Base-by-base conservation (phyloP, 2,113 vertebrate genomes). In the Rhinopomastus cyanomelas region DNA sequence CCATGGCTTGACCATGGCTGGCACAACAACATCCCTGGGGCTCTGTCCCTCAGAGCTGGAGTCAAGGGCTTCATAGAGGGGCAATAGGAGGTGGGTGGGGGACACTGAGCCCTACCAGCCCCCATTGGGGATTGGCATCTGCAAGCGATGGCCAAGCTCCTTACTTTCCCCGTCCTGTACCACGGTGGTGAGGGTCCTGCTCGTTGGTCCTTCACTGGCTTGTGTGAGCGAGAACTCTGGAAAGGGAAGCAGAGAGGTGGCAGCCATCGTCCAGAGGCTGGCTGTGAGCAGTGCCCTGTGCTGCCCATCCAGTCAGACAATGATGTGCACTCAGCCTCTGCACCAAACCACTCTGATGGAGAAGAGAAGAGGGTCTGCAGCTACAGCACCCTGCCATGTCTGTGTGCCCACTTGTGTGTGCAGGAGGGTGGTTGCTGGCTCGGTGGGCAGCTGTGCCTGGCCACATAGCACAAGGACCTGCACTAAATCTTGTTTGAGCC, bases 81-180 rank as follows among this genome's bases (percentile, higher is more conserved):
- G 26, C 44, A 42, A 29, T 3, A 11, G 62, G 61, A 32, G 59
- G 17, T 0, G 20, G 6, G 51, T 8, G 37, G 20, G 23, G 34
- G 64, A 39, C 2, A 4, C 19, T 59, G 34, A 17, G 52, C 17
- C 27, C 34, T 10, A 22, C 30, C 34, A 69, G 29, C 30, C 30
- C 49, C 49, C 46, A 27, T 27, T n/a, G 29, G 32, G 12, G 49
- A 5, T 3, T 4, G 25, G 11, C 27, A 42, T 11, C 16, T 12
- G 32, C n/a, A 26, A 3, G 39, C 3, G 7, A 3, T 3, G 5
- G 46, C 30, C 0, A 0, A 65, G 71, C 72, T n/a, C 68, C 98
- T 96, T 96, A 98, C 98, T 94, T 97, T 96, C 95, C 62, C 97
- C 97, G 13, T 97, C 96, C 69, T 93, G 96, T 8, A 85, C 49